These are phyloP conservation scores for Graptemys geographica DNA, from an alignment of 2,797 vertebrate species.

Conservation along the genomic window DNA sequence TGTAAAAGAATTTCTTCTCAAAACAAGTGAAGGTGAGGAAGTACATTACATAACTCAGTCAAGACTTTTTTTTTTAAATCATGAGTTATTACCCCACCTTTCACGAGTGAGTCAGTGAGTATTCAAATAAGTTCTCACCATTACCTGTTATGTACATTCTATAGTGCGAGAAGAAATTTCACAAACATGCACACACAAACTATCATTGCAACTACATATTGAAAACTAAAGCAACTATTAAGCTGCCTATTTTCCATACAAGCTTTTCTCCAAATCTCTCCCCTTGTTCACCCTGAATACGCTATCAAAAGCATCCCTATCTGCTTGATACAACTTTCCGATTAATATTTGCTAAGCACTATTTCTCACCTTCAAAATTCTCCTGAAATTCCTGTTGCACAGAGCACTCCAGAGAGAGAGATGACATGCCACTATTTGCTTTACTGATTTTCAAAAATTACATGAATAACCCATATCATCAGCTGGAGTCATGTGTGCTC, in stretches of 20 bases:
- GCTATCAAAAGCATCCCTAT: not conserved
- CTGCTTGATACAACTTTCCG: not conserved
- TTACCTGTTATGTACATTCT: not conserved
- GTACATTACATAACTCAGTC: not conserved
- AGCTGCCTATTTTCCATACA: not conserved
- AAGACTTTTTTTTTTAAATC: not conserved
- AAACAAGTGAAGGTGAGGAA: not conserved
- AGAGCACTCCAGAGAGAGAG: not conserved
- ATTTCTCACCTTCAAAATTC: not conserved
- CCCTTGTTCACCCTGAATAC: not conserved
- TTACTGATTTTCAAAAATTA: not conserved
- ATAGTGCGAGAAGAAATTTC: not conserved
- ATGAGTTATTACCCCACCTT: not conserved
- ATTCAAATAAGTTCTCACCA: not conserved
- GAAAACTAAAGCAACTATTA: not conserved
- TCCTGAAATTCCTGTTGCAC: not conserved
- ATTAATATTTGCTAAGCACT: not conserved
- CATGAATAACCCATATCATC: not conserved
- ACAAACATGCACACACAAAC: not conserved
- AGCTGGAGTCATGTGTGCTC: not conserved
- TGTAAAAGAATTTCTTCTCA: not conserved
- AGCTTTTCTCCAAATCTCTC: not conserved
- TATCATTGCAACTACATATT: not conserved
- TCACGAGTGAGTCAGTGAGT: not conserved
- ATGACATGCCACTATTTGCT: not conserved